Evolutionary conservation across 2,888 invertebrate genomes (phyloP), one percentile per base, ranked within the genome.

Genomic region (Leucoma salicis): DNA sequence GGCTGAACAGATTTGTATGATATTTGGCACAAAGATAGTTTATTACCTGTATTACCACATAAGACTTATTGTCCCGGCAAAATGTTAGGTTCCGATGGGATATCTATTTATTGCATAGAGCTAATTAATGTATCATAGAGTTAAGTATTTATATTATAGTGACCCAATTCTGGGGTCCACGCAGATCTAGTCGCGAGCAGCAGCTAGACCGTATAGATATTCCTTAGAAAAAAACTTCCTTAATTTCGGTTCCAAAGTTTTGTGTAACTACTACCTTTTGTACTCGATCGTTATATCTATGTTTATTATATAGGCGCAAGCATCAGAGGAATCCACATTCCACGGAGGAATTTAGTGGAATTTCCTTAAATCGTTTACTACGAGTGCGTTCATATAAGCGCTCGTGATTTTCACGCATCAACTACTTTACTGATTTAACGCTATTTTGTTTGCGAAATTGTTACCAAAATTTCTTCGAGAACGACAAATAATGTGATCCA

Each of bases 351-450:
- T 66, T 65, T 60, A 52, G 58, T 52, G 47, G 53, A 51, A 55
- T 57, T 56, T 54, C 51, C 59, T 61, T 60, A 58, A 54, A 59
- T 67, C 47, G 50, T 54, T 57, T 55, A 46, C 59, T 61, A 48
- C 55, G 46, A 56, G 39, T 44, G 46, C 34, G 49, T 56, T 55
- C 47, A 53, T 42, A 55, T 14, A 15, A 14, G 33, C 33, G 40
- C 31, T 14, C 16, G 33, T 49, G 42, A 52, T 46, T 47, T 52
- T 53, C 39, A 47, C 42, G 35, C 62, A 42, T 43, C 50, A 46
- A 29, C 31, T 46, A 42, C 18, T 49, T n/a, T 58, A 55, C 45
- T 48, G 49, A 52, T 57, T 38, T 42, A 43, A 42, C 21, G 15
- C 13, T 27, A 12, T 31, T 39, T 42, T 44, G 16, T 14, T 14